A percentile compares a stretch with the other conserved stretches of the same genome.
These are phyloP conservation scores for Athetis lepigone DNA, from an alignment of 2,888 invertebrate genomes.

Conservation along the genomic window DNA sequence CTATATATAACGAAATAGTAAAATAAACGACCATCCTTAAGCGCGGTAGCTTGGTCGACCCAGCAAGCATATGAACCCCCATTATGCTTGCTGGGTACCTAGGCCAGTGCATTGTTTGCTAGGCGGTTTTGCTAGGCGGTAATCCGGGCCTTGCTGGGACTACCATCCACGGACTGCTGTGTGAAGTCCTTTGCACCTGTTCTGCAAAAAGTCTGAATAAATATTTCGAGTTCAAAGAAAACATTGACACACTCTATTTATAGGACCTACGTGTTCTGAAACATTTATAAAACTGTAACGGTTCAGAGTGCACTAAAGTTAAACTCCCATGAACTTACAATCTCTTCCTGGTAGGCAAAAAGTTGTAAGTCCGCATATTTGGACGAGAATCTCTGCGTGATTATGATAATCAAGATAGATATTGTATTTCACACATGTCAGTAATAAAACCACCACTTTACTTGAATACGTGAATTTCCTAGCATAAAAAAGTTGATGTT, in stretches of 20 bases:
- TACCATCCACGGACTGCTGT: no score
- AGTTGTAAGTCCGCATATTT: conserved; percentile 58
- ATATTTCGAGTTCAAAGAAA: no score
- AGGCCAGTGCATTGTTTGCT: no score
- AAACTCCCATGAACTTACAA: conserved; percentile 79
- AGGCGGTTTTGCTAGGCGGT: no score
- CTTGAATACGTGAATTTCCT: conserved; percentile 12
- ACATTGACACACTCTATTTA: conserved; percentile 26
- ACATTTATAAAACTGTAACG: conserved; percentile 34
- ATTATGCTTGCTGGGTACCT: no score
- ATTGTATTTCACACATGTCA: conserved; percentile 28
- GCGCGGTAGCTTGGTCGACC: no score
- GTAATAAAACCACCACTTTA: conserved; percentile 9
- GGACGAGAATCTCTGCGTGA: conserved; percentile 39
- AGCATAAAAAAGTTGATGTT: conserved; percentile 5
- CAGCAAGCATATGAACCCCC: no score
- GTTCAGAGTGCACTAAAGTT: conserved; percentile 33
- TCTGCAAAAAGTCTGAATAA: no score
- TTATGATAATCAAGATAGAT: conserved; percentile 35
- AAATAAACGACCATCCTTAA: no score
- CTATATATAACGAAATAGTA: no score
- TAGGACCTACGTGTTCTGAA: conserved; percentile 30
- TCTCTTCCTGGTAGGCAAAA: conserved; percentile 76
- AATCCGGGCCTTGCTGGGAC: no score
- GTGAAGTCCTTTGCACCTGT: no score